A percentile compares a stretch with the other conserved stretches of the same genome.
phyloP scores from a whole-genome alignment of 2,113 vertebrate species.

The Crotalus horridus region DNA sequence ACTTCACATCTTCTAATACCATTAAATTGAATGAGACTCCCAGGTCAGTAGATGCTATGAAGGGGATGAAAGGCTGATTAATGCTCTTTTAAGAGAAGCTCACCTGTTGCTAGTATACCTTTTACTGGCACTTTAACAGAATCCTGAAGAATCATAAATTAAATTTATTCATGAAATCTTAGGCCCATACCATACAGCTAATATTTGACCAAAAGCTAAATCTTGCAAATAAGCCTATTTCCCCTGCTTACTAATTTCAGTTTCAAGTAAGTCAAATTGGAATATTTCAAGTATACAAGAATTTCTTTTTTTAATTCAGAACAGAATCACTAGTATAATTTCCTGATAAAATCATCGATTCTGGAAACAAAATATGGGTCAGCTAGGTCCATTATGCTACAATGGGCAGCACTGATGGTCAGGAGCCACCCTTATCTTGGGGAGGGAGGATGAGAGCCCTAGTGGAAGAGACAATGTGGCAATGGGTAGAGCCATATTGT shows the following conservation, averaged over 20 bases:
- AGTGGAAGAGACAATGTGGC: neutral
- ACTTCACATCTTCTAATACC: neutral
- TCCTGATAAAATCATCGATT: neutral
- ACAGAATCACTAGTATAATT: neutral
- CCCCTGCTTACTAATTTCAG: neutral
- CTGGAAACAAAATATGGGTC: neutral
- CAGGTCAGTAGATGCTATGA: neutral
- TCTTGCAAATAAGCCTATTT: neutral
- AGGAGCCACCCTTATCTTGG: neutral
- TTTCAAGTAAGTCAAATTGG: neutral
- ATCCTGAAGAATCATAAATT: slow-evolving; percentile 49
- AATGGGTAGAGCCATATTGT: neutral
- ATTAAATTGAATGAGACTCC: neutral
- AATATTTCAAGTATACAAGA: neutral
- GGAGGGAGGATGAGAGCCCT: neutral
- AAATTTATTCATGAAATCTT: slow-evolving; percentile 53
- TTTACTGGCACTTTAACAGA: slow-evolving; percentile 51
- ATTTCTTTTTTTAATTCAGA: neutral
- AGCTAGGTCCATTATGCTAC: neutral
- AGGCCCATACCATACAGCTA: slow-evolving; percentile 48
- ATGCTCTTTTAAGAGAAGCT: slow-evolving; percentile 52
- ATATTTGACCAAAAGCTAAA: slow-evolving; percentile 20
- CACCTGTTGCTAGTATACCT: slow-evolving; percentile 41
- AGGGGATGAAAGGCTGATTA: slow-evolving; percentile 25
- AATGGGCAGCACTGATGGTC: neutral